A percentile compares a stretch with the other conserved stretches of the same genome.
phyloP scores from a whole-genome alignment of 2,888 invertebrate species.

The Norana najaformis region DNA sequence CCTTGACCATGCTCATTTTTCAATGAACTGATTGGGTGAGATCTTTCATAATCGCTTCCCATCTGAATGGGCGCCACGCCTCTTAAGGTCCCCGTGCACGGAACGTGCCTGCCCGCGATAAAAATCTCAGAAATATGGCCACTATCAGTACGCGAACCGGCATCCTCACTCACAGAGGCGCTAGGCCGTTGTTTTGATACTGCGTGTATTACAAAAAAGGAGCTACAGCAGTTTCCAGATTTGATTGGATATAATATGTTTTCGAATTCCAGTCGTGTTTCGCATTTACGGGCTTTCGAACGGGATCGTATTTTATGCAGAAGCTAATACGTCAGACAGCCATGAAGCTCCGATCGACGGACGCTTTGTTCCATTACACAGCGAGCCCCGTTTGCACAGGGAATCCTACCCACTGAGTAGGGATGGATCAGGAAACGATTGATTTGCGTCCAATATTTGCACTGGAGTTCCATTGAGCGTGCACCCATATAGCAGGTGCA shows the following conservation, averaged over 20 bases:
- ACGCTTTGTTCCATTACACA: background rate
- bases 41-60: too few relatives aligned
- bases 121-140: too few relatives aligned
- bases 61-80: too few relatives aligned
- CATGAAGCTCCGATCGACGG: background rate
- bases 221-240: background rate
- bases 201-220: background rate
- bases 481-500: background rate
- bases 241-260: background rate
- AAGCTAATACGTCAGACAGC: background rate
- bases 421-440: background rate
- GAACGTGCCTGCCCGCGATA: too few relatives aligned
- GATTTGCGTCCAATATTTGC: background rate
- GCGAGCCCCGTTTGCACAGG: background rate
- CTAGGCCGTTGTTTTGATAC: too few relatives aligned
- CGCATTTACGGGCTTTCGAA: background rate
- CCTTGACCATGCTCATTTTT: too few relatives aligned
- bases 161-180: too few relatives aligned
- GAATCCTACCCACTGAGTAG: background rate
- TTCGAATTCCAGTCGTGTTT: background rate
- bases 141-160: too few relatives aligned
- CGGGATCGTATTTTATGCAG: background rate
- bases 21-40: too few relatives aligned
- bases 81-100: too few relatives aligned
- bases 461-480: background rate